Percentiles rank a stretch among this genome's conserved stretches.
These are phyloP conservation scores for Celastrina argiolus DNA, from an alignment of 2,888 invertebrate species.

Conservation along the genomic window DNA sequence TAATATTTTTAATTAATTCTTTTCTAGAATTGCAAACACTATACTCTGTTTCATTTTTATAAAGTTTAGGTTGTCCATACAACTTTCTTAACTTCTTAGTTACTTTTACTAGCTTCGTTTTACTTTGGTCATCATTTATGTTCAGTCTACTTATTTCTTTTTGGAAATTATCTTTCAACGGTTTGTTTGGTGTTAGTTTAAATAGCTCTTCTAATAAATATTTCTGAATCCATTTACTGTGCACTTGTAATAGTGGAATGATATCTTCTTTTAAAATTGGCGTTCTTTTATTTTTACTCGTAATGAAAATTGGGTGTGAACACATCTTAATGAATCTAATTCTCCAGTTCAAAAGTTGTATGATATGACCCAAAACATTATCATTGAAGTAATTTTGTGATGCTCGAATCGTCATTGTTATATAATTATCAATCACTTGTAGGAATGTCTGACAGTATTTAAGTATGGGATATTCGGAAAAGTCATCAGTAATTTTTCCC, in stretches of 20 bases:
- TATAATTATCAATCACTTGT: conserved; percentile 59
- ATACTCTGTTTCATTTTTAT: conserved; percentile 49
- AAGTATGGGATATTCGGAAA: conserved; percentile 74
- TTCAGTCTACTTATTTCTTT: conserved; percentile 37
- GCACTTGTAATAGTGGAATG: conserved; percentile 80
- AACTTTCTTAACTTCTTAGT: conserved; percentile 61
- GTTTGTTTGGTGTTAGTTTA: conserved; percentile 39
- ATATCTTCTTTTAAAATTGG: conserved; percentile 70
- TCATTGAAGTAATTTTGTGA: conserved; percentile 48
- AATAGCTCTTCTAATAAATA: conserved; percentile 66
- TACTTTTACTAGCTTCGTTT: conserved; percentile 48
- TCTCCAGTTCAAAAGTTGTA: conserved; percentile 76
- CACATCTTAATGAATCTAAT: conserved; percentile 65
- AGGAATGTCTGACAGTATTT: conserved; percentile 72
- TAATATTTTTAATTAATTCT: conserved; percentile 44
- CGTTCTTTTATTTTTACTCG: conserved; percentile 48
- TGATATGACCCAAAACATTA: conserved; percentile 53
- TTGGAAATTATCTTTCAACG: conserved; percentile 39
- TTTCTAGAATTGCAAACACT: conserved; percentile 42
- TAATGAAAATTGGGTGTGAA: conserved; percentile 50
- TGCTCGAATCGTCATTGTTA: conserved; percentile 54
- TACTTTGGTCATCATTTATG: conserved; percentile 42
- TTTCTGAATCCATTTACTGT: conserved; percentile 86
- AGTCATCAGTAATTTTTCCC: conserved; percentile 64
- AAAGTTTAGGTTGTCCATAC: conserved; percentile 61